Base-by-base conservation (phyloP, 1,140 invertebrate genomes). In the Mactra quadrangularis region DNA sequence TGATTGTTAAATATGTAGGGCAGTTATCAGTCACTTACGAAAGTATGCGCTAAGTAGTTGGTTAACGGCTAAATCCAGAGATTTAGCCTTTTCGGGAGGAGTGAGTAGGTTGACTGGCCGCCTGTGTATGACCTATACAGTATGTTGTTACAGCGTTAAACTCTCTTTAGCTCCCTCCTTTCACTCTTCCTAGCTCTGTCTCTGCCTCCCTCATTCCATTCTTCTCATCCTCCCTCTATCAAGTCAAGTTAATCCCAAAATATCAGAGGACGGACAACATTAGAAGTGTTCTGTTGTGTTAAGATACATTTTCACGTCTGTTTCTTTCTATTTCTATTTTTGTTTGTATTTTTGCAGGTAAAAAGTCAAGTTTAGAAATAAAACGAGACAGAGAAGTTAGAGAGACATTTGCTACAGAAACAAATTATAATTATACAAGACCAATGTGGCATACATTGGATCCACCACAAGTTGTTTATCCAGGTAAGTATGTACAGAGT, bases 361-460 rank as follows among this genome's bases (percentile, higher is more conserved):
- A 22, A 31, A 68, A 53, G 25, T 68, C 78, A 9, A 62, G 41
- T 25, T 38, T 85, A 47, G 84, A 85, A 35, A 53, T 85, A 41
- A 29, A 57, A 7, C 35, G 53, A 59, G 41, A 75, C n/a, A 55
- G 68, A 27, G 84, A 81, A 25, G 68, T 59, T 17, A 45, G 33
- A 19, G 75, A 74, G 17, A 45, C 53, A 76, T 47, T 86, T 27
- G 57, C 62, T n/a, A 3, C 31, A 4, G 86, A 87, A 41, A 50
- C 66, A 17, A 19, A 41, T 45, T 87, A 82, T 29, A 75, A 87
- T 64, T 84, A 74, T 45, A 76, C 57, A 41, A 53, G 27, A 13
- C 86, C 84, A 6, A 53, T 64, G 15, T 64, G 53, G 33, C 79
- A 82, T 27, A 33, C 27, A 13, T 19, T 66, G 15, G 17, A 62